phyloP scores from a whole-genome alignment of 2,888 invertebrate species.

The Taenaris catops region DNA sequence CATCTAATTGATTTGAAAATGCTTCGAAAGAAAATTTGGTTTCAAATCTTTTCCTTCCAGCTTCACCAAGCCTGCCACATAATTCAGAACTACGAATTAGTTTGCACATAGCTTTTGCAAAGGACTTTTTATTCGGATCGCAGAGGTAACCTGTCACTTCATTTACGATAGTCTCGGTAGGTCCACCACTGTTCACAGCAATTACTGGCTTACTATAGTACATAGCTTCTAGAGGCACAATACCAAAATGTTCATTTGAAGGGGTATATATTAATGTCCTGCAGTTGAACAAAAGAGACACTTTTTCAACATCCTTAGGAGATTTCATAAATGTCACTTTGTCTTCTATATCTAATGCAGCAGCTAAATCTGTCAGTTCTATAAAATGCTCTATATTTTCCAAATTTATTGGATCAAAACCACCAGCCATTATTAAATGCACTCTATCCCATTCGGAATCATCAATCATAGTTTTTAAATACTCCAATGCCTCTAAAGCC shows the following conservation, averaged over 20 bases:
- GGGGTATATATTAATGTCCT: constrained; percentile 96
- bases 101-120: constrained; percentile 88
- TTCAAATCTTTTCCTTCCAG: constrained; percentile 87
- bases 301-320: constrained; percentile 91
- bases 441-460: constrained; percentile 82
- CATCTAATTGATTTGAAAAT: constrained; percentile 85
- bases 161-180: constrained; percentile 93
- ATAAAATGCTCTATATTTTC: constrained; percentile 93
- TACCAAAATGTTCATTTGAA: constrained; percentile 98
- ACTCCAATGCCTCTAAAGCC: constrained; percentile 89
- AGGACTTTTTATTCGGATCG: constrained; percentile 82
- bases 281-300: constrained; percentile 87
- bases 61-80: constrained; percentile 84
- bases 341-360: constrained; percentile 82
- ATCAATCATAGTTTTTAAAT: constrained; percentile 76
- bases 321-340: constrained; percentile 93
- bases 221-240: constrained; percentile 99
- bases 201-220: constrained; percentile 95
- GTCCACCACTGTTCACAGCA: constrained; percentile 97
- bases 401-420: constrained; percentile 92
- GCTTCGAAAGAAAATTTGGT: constrained; percentile 91
- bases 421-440: constrained; percentile 96
- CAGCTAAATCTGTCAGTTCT: constrained; percentile 85
- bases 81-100: constrained; percentile 82
- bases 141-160: constrained; percentile 90